Evolutionary conservation across 1,140 invertebrate genomes (phyloP), one percentile per base, ranked within the genome.

Genomic region (Zaprionus kolodkinae): DNA sequence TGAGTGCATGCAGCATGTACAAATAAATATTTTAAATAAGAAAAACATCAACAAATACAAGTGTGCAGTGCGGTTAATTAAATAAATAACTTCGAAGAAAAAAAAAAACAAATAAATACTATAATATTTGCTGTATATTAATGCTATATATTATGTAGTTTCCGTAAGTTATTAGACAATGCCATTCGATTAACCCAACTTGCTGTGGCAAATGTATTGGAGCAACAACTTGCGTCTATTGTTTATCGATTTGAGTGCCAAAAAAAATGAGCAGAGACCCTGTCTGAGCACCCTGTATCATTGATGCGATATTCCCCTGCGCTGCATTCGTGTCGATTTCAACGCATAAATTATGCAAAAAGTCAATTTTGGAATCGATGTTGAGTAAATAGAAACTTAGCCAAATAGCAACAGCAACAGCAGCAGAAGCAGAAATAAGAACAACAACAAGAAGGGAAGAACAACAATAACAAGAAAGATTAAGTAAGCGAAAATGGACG

Each of bases 211-310:
- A 64, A 30, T 48, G 12, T 59, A 64, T 21, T 55, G 65, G 36
- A 52, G 57, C 67, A 70, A 79, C 71, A 73, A 78, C 57, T 87
- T 70, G 80, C 54, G 74, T 74, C 71, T 80, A 61, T 75, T 80
- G 43, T 84, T 76, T 88, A 88, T 88, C 78, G 84, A 87, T 87
- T 87, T 69, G 68, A 57, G 59, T 50, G 72, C 59, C 60, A 54
- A 21, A 66, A 54, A 21, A 66, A 62, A 59, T 45, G 60, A 21
- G 27, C 36, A 30, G 43, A 38, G 45, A 57, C 43, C 21, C 21
- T 21, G 21, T 21, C 21, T 21, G 21, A 55, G 65, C 79, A 79
- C 76, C 83, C 78, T 83, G 78, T 75, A 81, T 72, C 52, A 74
- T 73, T 40, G 40, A n/a, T 70, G 50, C 15, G 52, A 33, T 57